Conservation (phyloP, 2,888 invertebrate species). For the Lepas anatifera region DNA sequence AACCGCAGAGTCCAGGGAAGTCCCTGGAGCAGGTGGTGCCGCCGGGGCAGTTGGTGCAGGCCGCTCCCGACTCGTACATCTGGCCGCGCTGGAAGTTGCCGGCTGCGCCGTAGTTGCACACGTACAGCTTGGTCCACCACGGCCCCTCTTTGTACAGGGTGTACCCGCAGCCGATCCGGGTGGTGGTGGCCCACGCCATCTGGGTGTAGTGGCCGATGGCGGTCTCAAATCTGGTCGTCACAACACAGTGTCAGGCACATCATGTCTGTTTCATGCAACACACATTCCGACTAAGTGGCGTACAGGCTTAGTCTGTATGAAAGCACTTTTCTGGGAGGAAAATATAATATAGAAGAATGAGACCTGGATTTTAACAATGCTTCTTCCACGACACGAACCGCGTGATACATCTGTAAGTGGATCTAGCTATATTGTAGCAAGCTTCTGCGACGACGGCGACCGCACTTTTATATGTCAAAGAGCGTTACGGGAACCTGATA, state of each 20-base stretch:
- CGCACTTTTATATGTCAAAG: too few species aligned
- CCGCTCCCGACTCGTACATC: slow-evolving; percentile 30
- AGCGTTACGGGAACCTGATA: too few species aligned
- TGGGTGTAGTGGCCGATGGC: slow-evolving; percentile 39
- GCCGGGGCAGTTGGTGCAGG: slow-evolving; percentile 30
- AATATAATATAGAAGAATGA: not conserved
- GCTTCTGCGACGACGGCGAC: too few species aligned
- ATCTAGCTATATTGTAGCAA: too few species aligned
- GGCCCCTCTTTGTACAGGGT: slow-evolving; percentile 58
- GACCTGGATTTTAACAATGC: not conserved
- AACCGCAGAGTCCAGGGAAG: slow-evolving; percentile 29
- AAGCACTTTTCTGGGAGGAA: not conserved
- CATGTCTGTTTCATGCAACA: too few species aligned
- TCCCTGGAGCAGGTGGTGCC: slow-evolving; percentile 29
- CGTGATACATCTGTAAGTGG: too few species aligned
- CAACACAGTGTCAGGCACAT: not conserved
- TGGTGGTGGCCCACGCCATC: slow-evolving; percentile 80
- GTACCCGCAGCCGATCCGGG: slow-evolving; percentile 74
- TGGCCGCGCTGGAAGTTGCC: slow-evolving; percentile 32
- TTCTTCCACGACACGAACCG: not conserved
- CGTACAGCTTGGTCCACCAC: slow-evolving; percentile 68
- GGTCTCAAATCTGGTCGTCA: slow-evolving; percentile 21
- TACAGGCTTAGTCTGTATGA: not conserved
- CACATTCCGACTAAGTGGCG: too few species aligned
- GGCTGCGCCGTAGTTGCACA: slow-evolving; percentile 71